These are phyloP conservation scores for Tolmerus cingulatus DNA, from an alignment of 2,888 invertebrate species.

Conservation along the genomic window DNA sequence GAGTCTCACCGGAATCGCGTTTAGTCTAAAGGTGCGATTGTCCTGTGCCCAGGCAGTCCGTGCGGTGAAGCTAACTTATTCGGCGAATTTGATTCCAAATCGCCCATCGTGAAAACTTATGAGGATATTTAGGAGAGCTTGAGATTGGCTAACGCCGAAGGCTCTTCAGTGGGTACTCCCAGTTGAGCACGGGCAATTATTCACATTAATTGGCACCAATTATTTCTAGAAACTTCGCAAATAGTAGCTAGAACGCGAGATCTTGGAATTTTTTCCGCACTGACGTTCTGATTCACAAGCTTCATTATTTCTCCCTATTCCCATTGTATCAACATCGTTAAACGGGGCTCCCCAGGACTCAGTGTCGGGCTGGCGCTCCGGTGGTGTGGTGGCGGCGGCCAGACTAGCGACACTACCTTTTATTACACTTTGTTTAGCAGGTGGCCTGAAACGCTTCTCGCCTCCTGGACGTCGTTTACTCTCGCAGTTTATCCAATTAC, in stretches of 20 bases:
- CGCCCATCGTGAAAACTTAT: constrained; percentile 1
- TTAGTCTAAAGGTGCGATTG: neutral
- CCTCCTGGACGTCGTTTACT: neutral
- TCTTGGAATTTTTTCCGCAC: constrained; percentile 16
- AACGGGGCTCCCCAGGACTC: neutral
- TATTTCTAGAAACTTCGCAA: constrained; percentile 13
- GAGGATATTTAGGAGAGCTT: neutral
- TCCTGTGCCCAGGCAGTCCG: neutral
- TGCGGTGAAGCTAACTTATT: neutral
- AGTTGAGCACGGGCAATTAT: constrained; percentile 11
- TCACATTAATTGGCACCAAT: constrained; percentile 27
- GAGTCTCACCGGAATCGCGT: too few species aligned
- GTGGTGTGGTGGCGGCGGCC: neutral
- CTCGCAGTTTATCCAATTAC: constrained; percentile 32
- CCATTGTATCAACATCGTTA: constrained; percentile 32
- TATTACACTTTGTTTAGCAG: constrained; percentile 4
- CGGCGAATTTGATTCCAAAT: neutral
- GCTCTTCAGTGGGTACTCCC: neutral
- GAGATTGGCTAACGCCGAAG: neutral
- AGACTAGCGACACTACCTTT: neutral
- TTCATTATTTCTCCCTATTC: constrained; percentile 3
- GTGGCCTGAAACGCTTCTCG: neutral
- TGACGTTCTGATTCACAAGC: constrained; percentile 16
- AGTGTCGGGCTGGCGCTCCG: neutral
- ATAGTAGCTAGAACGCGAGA: neutral